Evolutionary conservation across 30 jellyfish, hydroid and myxozoan species (phyloP).

Genomic region (Clytia hemisphaerica): DNA sequence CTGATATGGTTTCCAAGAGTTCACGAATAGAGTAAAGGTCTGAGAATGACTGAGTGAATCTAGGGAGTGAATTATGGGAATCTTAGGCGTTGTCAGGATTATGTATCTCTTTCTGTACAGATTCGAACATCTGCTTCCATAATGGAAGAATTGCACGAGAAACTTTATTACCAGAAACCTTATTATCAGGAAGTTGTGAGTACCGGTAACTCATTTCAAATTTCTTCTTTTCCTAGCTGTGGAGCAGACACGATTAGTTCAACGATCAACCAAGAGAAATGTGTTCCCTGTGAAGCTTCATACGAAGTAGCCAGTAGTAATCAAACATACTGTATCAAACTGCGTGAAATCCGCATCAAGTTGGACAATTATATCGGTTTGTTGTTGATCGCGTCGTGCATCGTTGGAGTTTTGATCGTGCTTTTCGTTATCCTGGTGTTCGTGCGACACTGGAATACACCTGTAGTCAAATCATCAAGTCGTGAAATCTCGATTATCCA

Average conservation of each 20-base stretch:
- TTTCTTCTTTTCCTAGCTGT: too few species aligned
- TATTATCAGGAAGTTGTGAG: too few species aligned
- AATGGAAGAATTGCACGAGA: too few species aligned
- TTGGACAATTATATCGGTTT: slow-evolving; percentile 2
- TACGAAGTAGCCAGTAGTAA: slow-evolving; percentile 45
- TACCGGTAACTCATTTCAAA: too few species aligned
- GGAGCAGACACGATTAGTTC: not conserved
- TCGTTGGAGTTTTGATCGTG: slow-evolving; percentile 37
- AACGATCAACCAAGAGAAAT: slow-evolving; percentile 10
- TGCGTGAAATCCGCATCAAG: slow-evolving; percentile 27
- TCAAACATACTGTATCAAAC: slow-evolving; percentile 38
- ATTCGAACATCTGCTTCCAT: too few species aligned
- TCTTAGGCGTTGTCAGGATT: too few species aligned
- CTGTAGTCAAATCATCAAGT: slow-evolving; percentile 78
- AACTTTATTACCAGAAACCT: too few species aligned
- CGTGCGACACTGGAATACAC: slow-evolving; percentile 63
- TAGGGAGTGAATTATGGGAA: too few species aligned
- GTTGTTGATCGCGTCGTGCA: slow-evolving; percentile 10
- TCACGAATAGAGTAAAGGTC: too few species aligned
- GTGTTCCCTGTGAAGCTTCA: slow-evolving; percentile 38
- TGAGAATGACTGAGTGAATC: too few species aligned
- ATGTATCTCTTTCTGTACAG: too few species aligned
- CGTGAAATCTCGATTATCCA: slow-evolving; percentile 64
- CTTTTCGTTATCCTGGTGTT: slow-evolving; percentile 24
- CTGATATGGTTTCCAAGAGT: too few species aligned